These are phyloP conservation scores for Botia kubotai DNA, from an alignment of 2,797 vertebrate species.

Conservation along the genomic window DNA sequence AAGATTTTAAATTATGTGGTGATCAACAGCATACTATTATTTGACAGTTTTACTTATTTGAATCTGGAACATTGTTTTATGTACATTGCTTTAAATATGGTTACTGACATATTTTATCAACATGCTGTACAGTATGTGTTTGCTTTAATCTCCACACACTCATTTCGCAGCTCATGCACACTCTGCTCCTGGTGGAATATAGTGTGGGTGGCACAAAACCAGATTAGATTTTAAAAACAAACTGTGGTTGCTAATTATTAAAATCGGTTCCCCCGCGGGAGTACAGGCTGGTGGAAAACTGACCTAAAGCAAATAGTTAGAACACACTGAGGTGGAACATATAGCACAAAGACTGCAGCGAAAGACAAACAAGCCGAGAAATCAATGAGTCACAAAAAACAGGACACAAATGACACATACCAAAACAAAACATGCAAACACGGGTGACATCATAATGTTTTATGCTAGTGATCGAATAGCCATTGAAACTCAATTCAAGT, in stretches of 20 bases:
- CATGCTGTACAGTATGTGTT: not conserved
- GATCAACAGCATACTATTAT: not conserved
- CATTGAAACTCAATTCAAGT: not conserved
- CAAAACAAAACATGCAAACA: slow-evolving; percentile 54
- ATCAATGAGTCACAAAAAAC: slow-evolving; percentile 46
- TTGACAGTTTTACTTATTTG: not conserved
- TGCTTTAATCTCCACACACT: slow-evolving; percentile 20
- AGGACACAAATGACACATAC: slow-evolving; percentile 40
- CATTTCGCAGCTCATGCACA: slow-evolving; percentile 33
- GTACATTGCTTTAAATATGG: not conserved
- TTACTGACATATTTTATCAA: not conserved
- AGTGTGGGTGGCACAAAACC: slow-evolving; percentile 53
- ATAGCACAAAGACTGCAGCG: slow-evolving; percentile 41
- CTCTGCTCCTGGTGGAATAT: slow-evolving; percentile 47
- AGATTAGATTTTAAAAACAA: slow-evolving; percentile 63
- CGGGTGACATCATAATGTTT: slow-evolving; percentile 49
- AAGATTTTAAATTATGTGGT: not conserved
- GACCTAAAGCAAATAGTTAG: slow-evolving; percentile 54
- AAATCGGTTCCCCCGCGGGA: slow-evolving; percentile 54
- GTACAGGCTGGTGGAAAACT: slow-evolving; percentile 52
- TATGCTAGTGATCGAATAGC: slow-evolving; percentile 20
- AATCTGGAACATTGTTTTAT: not conserved
- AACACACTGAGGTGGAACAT: slow-evolving; percentile 48
- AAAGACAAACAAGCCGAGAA: slow-evolving; percentile 44
- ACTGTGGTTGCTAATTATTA: slow-evolving; percentile 63